Conservation (phyloP, 2,113 vertebrate species). For the Callaeas wilsoni region DNA sequence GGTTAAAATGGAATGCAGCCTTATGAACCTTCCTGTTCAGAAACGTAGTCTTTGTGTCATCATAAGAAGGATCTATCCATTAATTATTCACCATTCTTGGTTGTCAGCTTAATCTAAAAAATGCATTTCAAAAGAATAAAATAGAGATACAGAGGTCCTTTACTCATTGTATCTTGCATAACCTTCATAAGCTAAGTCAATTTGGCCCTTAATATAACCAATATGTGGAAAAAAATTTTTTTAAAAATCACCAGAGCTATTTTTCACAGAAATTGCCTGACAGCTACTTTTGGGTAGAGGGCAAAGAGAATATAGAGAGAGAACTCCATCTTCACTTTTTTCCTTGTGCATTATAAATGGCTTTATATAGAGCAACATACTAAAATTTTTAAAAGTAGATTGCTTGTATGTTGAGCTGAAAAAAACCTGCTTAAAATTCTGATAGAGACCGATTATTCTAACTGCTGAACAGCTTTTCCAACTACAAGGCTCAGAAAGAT, state of each 20-base stretch:
- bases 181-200: not conserved
- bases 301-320: not conserved
- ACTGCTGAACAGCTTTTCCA: conserved; percentile 29
- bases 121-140: not conserved
- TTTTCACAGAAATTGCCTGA: not conserved
- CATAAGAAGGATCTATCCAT: not conserved
- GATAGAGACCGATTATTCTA: not conserved
- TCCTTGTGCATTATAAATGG: not conserved
- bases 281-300: not conserved
- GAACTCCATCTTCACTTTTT: not conserved
- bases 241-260: not conserved
- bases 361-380: not conserved
- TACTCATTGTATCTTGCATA: not conserved
- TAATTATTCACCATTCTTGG: not conserved
- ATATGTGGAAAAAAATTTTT: not conserved
- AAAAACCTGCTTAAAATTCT: conserved; percentile 16
- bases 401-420: not conserved
- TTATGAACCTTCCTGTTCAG: not conserved
- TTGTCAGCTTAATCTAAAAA: not conserved
- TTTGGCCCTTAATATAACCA: not conserved
- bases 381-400: not conserved
- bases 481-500: not conserved
- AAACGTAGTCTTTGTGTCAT: not conserved
- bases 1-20: not conserved
- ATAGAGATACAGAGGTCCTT: not conserved